Evolutionary conservation across 2,888 invertebrate species (phyloP), one percentile per base, ranked within the genome.

Genomic region (Rosalia funebris): DNA sequence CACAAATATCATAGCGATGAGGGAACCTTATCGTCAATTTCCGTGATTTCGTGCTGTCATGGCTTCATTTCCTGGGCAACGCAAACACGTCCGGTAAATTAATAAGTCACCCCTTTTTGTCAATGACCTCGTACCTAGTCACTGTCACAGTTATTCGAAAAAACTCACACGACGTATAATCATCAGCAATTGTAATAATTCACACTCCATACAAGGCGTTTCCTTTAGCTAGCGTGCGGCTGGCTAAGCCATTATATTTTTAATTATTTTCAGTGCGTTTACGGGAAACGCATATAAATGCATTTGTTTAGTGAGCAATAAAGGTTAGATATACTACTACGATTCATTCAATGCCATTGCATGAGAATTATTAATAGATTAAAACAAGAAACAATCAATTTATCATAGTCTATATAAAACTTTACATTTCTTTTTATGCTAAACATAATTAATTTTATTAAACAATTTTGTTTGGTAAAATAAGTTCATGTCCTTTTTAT

Each of bases 91-190:
- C 71, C 70, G 70, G 71, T 70, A 66, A 31, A 25, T 12, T 31
- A 52, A 12, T 7, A 41, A 65, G 62, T 63, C 67, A 70, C 71
- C 71, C 70, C 58, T 54, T 55, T 58, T 71, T 70, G 68, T 63
- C 71, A 70, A 67, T 69, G 71, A 71, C 70, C 71, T 71, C 70
- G 64, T 58, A 61, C 48, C 20, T 65, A 70, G 69, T 71, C 69
- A 70, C 57, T 50, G 48, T 37, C 39, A 20, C 12, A 52, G 15
- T 31, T 12, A 25, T 41, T 15, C 25, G 41, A n/a, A 52, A 52
- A 52, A 41, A 36, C 11, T 15, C 15, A 10, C 41, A 14, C 37
- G 52, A 52, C 14, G 39, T 15, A 39, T 52, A 39, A 41, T 54
- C 53, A 54, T 16, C 41, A 25, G 32, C 46, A 46, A 60, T 61